These are phyloP conservation scores for Mycteria americana DNA, from an alignment of 2,797 vertebrate genomes.

Conservation along the genomic window DNA sequence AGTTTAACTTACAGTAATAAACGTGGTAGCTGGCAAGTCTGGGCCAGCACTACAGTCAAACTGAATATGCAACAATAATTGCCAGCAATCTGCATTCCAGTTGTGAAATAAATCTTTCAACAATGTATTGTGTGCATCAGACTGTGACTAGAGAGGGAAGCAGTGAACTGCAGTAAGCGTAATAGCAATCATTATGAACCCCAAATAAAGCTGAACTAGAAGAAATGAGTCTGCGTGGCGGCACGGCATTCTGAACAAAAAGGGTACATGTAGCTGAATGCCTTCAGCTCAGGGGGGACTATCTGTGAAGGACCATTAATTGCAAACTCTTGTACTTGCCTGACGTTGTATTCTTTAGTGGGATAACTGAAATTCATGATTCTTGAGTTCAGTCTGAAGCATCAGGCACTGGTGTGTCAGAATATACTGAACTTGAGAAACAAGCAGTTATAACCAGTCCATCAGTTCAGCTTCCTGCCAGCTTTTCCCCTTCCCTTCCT, in stretches of 20 bases:
- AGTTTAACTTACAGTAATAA: constrained; percentile 44
- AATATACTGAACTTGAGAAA: background rate
- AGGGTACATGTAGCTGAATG: background rate
- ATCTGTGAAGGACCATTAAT: background rate
- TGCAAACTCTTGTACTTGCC: background rate
- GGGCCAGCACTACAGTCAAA: constrained; percentile 56
- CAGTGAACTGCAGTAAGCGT: constrained; percentile 25
- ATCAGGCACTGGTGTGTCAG: background rate
- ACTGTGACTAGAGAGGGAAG: constrained; percentile 68
- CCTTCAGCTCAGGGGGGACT: background rate
- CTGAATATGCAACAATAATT: constrained; percentile 61
- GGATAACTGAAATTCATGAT: background rate
- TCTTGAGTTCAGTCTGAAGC: background rate
- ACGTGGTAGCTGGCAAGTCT: constrained; percentile 56
- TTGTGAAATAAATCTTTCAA: constrained; percentile 71
- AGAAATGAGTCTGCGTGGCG: background rate
- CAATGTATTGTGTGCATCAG: constrained; percentile 66
- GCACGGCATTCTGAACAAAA: background rate
- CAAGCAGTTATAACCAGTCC: background rate
- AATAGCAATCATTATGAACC: constrained; percentile 28
- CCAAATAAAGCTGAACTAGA: constrained; percentile 8
- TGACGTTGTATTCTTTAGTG: background rate
- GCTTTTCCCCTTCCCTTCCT: background rate
- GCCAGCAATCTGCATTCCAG: constrained; percentile 38
- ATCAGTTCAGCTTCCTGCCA: background rate